These are phyloP conservation scores for Willowsia nigromaculata DNA, from an alignment of 2,888 invertebrate species.

Conservation along the genomic window DNA sequence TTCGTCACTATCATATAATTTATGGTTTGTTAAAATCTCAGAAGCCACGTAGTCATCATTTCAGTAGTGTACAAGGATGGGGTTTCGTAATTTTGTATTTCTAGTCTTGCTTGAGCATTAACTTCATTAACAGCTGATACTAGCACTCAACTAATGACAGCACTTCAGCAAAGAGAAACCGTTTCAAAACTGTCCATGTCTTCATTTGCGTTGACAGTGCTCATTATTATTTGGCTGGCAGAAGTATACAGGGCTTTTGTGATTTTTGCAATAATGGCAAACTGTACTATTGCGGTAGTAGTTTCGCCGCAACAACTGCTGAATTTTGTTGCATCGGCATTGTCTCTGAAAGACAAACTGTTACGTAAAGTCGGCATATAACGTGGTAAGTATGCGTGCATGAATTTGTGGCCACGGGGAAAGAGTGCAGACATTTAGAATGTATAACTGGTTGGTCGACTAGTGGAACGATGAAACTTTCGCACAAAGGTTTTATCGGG, in stretches of 20 bases:
- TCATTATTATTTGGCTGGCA: background rate
- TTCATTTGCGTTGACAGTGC: background rate
- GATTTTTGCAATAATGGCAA: background rate
- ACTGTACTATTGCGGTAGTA: background rate
- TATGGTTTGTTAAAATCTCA: background rate
- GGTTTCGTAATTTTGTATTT: no score
- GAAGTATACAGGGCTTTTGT: background rate
- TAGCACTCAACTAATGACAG: background rate
- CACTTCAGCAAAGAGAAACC: background rate
- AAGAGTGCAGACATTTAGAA: background rate
- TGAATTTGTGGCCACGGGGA: background rate
- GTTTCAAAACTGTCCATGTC: background rate
- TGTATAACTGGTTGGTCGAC: background rate
- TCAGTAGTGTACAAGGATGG: background rate
- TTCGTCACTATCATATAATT: background rate
- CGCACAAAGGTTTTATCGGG: conserved; percentile 30
- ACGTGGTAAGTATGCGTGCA: no score
- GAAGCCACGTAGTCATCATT: background rate
- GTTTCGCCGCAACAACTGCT: background rate
- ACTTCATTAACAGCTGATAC: no score
- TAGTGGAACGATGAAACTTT: background rate
- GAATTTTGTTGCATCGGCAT: background rate
- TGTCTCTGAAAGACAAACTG: background rate
- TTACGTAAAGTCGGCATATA: background rate
- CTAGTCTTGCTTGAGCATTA: no score